A percentile compares a stretch with the other conserved stretches of the same genome.
These are phyloP conservation scores for Catocala sponsa DNA, from an alignment of 2,888 invertebrate genomes.

Conservation along the genomic window DNA sequence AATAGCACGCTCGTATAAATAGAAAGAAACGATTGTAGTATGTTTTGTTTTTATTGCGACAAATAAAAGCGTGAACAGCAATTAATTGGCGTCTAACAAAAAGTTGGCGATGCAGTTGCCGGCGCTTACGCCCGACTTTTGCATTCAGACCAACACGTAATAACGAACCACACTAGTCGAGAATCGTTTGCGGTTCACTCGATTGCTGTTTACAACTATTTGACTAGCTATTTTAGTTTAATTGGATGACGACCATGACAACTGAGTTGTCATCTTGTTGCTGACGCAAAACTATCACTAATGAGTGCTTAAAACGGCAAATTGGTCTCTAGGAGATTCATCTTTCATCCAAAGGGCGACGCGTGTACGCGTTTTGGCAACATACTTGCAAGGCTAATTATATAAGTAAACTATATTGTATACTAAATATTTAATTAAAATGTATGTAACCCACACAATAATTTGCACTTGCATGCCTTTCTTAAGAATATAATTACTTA, in stretches of 20 bases:
- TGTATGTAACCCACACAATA: too few species aligned
- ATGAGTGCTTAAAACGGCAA: neutral
- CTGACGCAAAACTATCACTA: neutral
- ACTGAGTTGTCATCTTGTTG: neutral
- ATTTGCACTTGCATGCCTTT: too few species aligned
- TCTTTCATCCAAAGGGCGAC: neutral
- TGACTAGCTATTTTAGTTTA: conserved; percentile 33
- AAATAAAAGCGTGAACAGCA: conserved; percentile 21
- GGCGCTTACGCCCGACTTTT: conserved; percentile 21
- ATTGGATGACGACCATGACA: conserved; percentile 39
- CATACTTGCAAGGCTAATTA: conserved; percentile 17
- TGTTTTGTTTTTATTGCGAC: conserved; percentile 25
- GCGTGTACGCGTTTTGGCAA: neutral
- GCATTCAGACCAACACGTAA: conserved; percentile 43
- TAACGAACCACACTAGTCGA: conserved; percentile 30
- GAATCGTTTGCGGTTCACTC: conserved; percentile 33
- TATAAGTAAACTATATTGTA: neutral
- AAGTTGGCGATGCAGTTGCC: conserved; percentile 28
- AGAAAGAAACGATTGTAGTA: neutral
- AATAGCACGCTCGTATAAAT: too few species aligned
- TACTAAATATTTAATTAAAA: too few species aligned
- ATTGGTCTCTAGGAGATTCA: neutral
- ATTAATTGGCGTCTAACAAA: conserved; percentile 36
- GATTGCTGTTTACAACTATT: conserved; percentile 34
- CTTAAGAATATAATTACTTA: too few species aligned